Evolutionary conservation across 2,797 vertebrate genomes (phyloP).

Genomic region (Meriones psammophilus): DNA sequence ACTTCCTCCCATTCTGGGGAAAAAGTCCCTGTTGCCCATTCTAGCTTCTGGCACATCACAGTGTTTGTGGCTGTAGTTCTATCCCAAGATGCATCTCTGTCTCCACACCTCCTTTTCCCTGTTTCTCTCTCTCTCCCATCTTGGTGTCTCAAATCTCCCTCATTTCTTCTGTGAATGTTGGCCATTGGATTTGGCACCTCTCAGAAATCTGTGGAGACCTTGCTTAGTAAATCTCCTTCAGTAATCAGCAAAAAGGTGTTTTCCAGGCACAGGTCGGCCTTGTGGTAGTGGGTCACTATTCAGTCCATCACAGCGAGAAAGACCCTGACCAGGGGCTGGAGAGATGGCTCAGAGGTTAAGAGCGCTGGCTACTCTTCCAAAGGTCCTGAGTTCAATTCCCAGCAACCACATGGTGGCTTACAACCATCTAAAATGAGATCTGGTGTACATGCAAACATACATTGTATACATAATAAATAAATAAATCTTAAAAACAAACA

Average conservation of each 20-base stretch:
- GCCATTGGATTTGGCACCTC: background rate
- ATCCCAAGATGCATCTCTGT: background rate
- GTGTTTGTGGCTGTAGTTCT: background rate
- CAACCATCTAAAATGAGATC: too few species aligned
- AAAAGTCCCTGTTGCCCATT: background rate
- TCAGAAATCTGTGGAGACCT: background rate
- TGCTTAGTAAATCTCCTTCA: background rate
- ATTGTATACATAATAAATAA: too few species aligned
- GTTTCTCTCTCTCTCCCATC: background rate
- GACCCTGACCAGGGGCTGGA: background rate
- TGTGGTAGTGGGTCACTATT: background rate
- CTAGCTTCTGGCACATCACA: background rate
- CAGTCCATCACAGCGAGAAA: background rate
- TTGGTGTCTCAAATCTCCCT: background rate
- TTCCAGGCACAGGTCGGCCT: background rate
- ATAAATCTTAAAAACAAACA: too few species aligned
- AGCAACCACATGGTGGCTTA: too few species aligned
- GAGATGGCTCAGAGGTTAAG: too few species aligned
- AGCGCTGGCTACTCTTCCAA: too few species aligned
- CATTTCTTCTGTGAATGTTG: background rate
- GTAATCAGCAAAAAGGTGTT: background rate
- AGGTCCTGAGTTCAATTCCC: too few species aligned
- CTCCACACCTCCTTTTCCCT: background rate
- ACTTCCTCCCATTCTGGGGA: background rate
- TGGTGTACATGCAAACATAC: too few species aligned